Base-by-base conservation (phyloP, 2,113 vertebrate species). In the Climacteris rufus region DNA sequence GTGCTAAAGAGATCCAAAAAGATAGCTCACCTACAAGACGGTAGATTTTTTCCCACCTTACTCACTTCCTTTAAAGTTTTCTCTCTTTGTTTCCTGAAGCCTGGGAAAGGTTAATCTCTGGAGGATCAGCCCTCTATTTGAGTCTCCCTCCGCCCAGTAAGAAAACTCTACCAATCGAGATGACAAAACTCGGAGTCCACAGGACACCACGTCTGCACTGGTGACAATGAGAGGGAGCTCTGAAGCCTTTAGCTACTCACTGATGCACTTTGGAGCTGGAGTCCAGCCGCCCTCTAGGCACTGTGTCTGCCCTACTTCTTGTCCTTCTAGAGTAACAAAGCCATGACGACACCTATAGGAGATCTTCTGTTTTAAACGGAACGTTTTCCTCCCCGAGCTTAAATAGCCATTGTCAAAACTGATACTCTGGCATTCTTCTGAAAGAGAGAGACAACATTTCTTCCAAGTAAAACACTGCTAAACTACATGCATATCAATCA, bases 211-310 rank as follows among this genome's bases (percentile, higher is more conserved):
- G 31, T 23, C 47, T 87, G 37, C 1, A 2, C 19, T 30, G 24
- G 30, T 50, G 50, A 42, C 69, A 79, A 27, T 5, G 37, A 28
- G 1, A 68, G 25, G 19, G 24, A 93, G 52, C 28, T 79, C 54
- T 35, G n/a, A 79, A 61, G 30, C 35, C 11, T 47, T 40, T 30
- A 24, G 31, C 25, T 94, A 97, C 97, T 98, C 93, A 98, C 98
- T 95, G 60, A 97, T 91, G 64, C 98, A 98, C 11, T 35, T 69
- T 28, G 98, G 97, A 83, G 65, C 24, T 21, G 70, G 60, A 47
- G 64, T 94, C 98, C 97, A 98, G 53, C 93, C 97, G 17, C 14
- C 6, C 16, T 69, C 16, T 15, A 40, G 71, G 49, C 98, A 98
- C 0, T 20, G 45, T 23, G 59, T 75, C 15, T 2, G 1, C 75